phyloP scores from a whole-genome alignment of 2,797 vertebrate genomes.

The Darevskia mixta region DNA sequence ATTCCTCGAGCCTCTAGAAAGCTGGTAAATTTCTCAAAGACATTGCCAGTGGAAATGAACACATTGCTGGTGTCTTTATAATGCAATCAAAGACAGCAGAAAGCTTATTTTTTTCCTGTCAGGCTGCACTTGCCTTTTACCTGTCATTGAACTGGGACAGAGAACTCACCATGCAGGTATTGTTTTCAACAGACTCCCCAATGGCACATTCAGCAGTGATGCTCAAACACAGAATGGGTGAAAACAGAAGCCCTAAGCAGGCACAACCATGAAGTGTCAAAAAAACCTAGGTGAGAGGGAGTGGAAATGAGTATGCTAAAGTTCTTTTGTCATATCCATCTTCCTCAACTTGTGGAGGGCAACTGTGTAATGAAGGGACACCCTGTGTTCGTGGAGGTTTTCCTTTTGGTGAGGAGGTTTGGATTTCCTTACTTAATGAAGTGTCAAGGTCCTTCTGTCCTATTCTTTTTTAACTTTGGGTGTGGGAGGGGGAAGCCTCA shows the following conservation, averaged over 20 bases:
- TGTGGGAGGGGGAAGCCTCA: too few relatives aligned
- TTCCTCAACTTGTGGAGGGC: too few relatives aligned
- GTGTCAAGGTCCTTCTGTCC: too few relatives aligned
- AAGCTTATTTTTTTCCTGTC: constrained; percentile 28
- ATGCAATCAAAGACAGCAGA: constrained; percentile 57
- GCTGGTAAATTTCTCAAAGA: constrained; percentile 23
- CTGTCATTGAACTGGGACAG: not conserved
- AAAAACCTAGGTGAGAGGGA: not conserved
- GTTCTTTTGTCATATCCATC: too few relatives aligned
- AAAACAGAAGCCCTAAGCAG: not conserved
- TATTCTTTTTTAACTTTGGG: too few relatives aligned
- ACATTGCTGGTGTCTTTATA: not conserved
- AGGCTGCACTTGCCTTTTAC: not conserved
- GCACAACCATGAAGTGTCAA: too few relatives aligned
- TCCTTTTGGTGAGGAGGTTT: not conserved
- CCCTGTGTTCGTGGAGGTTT: too few relatives aligned
- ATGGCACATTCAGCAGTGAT: not conserved
- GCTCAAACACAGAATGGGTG: not conserved
- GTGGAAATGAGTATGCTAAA: not conserved
- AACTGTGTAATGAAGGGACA: too few relatives aligned
- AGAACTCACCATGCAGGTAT: not conserved
- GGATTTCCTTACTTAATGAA: too few relatives aligned
- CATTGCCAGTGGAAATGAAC: constrained; percentile 18
- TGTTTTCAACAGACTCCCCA: not conserved
- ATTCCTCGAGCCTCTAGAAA: not conserved